A percentile compares a stretch with the other conserved stretches of the same genome.
Evolutionary conservation across 2,113 vertebrate genomes (phyloP).

Genomic region (Seriola quinqueradiata): DNA sequence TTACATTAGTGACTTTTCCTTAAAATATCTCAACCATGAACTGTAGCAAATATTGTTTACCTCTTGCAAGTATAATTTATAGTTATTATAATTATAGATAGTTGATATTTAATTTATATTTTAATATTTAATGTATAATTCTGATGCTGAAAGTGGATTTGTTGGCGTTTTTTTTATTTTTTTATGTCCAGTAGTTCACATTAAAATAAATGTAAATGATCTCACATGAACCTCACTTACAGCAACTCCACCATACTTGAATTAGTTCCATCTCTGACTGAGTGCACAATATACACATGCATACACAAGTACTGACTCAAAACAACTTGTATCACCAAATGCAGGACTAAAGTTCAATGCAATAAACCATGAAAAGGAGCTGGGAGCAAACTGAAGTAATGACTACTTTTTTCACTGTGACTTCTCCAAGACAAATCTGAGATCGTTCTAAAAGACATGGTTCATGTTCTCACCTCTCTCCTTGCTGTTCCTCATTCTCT

Average conservation of each 20-base stretch:
- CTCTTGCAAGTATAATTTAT: background rate
- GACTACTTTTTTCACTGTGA: conserved; percentile 25
- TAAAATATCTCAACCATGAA: background rate
- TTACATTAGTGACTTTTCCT: background rate
- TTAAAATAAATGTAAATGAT: background rate
- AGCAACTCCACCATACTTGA: background rate
- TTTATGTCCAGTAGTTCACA: background rate
- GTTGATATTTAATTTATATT: background rate
- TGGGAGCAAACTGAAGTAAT: conserved; percentile 15
- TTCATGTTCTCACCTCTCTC: conserved; percentile 42
- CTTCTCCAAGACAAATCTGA: background rate
- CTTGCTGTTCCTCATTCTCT: conserved; percentile 1
- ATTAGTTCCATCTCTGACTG: background rate
- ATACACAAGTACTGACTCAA: background rate
- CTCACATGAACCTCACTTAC: background rate
- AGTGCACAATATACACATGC: background rate
- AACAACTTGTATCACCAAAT: background rate
- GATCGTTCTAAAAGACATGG: background rate
- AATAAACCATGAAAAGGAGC: conserved; percentile 21
- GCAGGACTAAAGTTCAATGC: conserved; percentile 10
- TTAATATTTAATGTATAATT: too few species aligned
- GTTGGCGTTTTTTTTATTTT: background rate
- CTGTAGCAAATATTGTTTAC: background rate
- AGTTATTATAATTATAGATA: too few species aligned
- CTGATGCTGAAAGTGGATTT: background rate